Percentiles rank a stretch among this genome's conserved stretches.
Conservation (phyloP, 2,113 vertebrate species). For the Tamias sibiricus region DNA sequence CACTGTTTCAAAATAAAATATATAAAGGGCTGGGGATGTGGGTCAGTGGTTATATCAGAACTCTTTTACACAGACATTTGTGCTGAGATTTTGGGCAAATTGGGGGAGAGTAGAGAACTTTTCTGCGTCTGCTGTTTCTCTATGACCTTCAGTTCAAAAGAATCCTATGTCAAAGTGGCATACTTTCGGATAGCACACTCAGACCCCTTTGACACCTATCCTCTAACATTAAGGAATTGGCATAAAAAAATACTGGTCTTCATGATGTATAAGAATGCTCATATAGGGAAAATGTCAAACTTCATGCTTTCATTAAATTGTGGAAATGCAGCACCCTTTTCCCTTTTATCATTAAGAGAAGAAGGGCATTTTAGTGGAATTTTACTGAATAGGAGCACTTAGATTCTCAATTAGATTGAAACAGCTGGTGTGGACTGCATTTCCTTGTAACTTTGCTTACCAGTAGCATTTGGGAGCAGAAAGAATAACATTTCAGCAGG, state of each 20-base stretch:
- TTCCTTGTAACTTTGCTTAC: slow-evolving; percentile 51
- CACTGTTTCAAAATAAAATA: no score
- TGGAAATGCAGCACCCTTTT: not conserved
- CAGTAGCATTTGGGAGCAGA: slow-evolving; percentile 47
- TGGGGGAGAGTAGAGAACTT: not conserved
- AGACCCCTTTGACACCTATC: not conserved
- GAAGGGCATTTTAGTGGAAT: not conserved
- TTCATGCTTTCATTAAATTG: not conserved
- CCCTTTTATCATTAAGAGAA: slow-evolving; percentile 46
- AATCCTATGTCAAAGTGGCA: not conserved
- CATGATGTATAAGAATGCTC: not conserved
- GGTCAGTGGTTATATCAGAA: not conserved
- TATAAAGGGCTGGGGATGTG: no score
- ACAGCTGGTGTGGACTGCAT: slow-evolving; percentile 52
- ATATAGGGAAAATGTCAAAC: not conserved
- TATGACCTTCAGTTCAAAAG: not conserved
- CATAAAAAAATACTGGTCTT: not conserved
- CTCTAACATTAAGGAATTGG: not conserved
- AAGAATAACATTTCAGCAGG: slow-evolving; percentile 57
- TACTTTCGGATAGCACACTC: not conserved
- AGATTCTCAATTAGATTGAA: slow-evolving; percentile 47
- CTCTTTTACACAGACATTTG: not conserved
- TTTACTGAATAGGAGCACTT: slow-evolving; percentile 19
- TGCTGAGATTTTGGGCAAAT: not conserved
- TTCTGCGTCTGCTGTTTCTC: not conserved